Base-by-base conservation (phyloP, 2,888 invertebrate species). In the Abscondita cerata region DNA sequence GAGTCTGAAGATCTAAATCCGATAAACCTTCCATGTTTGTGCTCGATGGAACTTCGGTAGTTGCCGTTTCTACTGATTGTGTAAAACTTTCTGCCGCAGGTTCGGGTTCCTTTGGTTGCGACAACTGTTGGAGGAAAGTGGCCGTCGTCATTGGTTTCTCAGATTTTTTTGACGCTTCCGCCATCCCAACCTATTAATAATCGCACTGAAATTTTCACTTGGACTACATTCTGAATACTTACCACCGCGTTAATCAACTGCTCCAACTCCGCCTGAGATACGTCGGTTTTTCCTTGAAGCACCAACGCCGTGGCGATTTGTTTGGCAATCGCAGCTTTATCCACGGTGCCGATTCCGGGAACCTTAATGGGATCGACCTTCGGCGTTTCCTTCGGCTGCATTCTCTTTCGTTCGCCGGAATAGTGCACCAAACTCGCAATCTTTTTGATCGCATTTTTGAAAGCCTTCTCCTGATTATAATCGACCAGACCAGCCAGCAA, bases 251-350 rank as follows among this genome's bases (percentile, higher is more conserved):
- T 91, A 25, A 93, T 89, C 0, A 94, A 82, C 65, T 89, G 89
- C 70, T 92, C 91, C 64, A 94, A 81, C 73, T 94, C 92, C 52
- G 86, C 88, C 53, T 91, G 88, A 2, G 91, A 88, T 4, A 94
- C 89, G 78, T 93, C 90, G 0, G 91, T 90, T 76, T 90, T 88
- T 46, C 93, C 93, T 78, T 93, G 91, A 13, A 89, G 86, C 8
- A 93, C 83, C 38, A 95, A 81, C 1, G 91, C 91, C 20, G 88
- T 89, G 0, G 94, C 92, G 78, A 94, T 89, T 77, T 93, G 92
- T 70, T 88, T 87, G 1, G 93, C 92, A 67, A 94, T 90, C 53
- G 91, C 87, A 20, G 89, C 87, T 70, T 92, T 90, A 75, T 93
- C 92, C 59, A 92, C 89, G 0, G 87, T 84, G 16, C 91, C 92